Evolutionary conservation across 2,113 vertebrate genomes (phyloP).

Genomic region (Xenopus borealis): DNA sequence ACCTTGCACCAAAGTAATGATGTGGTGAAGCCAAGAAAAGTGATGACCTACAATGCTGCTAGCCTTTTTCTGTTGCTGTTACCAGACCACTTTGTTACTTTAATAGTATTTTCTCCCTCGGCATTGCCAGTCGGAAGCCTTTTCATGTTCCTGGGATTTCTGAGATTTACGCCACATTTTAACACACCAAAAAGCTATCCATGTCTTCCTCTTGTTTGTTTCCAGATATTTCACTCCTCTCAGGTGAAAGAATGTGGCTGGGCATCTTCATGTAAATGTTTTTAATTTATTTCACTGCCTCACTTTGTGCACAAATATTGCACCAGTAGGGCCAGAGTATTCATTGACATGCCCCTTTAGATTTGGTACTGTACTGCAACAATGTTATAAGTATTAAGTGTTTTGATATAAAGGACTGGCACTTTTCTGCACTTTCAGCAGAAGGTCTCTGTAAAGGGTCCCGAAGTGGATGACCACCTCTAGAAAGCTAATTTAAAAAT

Average conservation of each 20-base stretch:
- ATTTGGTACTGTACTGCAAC: neutral
- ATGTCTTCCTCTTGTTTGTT: neutral
- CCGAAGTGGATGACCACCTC: neutral
- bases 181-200: neutral
- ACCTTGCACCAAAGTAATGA: neutral
- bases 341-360: neutral
- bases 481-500: too few relatives aligned
- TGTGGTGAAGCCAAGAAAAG: neutral
- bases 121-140: neutral
- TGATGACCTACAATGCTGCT: conserved; percentile 39
- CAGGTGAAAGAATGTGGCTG: neutral
- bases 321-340: neutral
- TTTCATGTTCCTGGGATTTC: conserved; percentile 1
- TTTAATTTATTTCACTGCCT: conserved; percentile 36
- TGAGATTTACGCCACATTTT: neutral
- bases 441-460: neutral
- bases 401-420: neutral
- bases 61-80: conserved; percentile 48
- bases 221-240: neutral
- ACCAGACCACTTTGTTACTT: neutral
- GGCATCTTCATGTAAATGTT: neutral
- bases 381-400: neutral
- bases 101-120: neutral
- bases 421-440: neutral
- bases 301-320: neutral